Percentiles rank a stretch among this genome's conserved stretches.
Conservation (phyloP, 2,888 invertebrate species). For the Dioctria rufipes region DNA sequence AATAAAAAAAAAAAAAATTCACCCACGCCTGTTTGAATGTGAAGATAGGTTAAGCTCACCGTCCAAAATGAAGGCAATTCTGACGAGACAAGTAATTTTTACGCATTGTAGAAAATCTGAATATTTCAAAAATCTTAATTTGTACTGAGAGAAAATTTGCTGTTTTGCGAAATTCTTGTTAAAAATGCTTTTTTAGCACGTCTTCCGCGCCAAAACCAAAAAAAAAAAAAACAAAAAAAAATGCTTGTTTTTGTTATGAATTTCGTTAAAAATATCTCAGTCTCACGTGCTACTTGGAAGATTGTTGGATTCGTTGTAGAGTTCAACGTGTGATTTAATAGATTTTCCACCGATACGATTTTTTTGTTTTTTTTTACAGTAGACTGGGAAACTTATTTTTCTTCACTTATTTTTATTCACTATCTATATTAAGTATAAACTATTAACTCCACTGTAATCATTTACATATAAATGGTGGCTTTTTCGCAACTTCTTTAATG, state of each 20-base stretch:
- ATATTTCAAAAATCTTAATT: conserved; percentile 35
- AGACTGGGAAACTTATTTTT: background rate
- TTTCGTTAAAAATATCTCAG: conserved; percentile 32
- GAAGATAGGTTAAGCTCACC: conserved; percentile 11
- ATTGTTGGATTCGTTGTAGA: conserved; percentile 1
- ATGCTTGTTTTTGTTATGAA: conserved; percentile 32
- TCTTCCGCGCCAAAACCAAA: background rate
- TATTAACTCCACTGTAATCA: too few species aligned
- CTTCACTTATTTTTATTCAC: background rate
- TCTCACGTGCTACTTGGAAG: conserved; percentile 26
- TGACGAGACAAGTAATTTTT: conserved; percentile 34
- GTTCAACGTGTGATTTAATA: too few species aligned
- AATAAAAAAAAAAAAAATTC: background rate
- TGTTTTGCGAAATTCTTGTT: background rate
- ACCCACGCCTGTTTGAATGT: conserved; percentile 4
- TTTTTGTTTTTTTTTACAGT: background rate
- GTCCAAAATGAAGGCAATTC: conserved; percentile 6
- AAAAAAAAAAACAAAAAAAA: background rate
- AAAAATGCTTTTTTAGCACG: conserved; percentile 24
- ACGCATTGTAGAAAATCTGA: conserved; percentile 32
- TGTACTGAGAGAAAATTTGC: conserved; percentile 46
- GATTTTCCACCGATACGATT: too few species aligned
- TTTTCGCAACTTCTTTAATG: too few species aligned
- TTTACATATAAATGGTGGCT: too few species aligned
- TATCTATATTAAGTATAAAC: too few species aligned